Base-by-base conservation (phyloP, 2,888 invertebrate genomes). In the Aelia acuminata region DNA sequence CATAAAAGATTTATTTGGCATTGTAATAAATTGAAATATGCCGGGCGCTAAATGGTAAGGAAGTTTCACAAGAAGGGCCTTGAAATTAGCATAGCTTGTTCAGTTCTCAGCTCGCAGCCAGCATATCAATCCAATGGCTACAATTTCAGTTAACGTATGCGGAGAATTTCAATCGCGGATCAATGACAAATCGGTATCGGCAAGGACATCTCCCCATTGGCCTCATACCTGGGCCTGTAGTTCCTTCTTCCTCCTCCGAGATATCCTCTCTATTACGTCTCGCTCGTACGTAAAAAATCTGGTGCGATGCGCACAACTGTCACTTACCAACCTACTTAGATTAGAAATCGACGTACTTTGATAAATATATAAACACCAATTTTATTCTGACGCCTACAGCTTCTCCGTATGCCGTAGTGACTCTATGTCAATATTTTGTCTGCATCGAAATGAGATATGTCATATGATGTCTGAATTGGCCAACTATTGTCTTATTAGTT, bases 81-180 rank as follows among this genome's bases (percentile, higher is more conserved):
- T 70, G 63, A 18, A 18, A 70, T 70, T 70, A 70, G 31, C 63
- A 70, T 70, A 35, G 18, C 63, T 35, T 35, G 31, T 5, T 31
- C n/a, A n/a, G n/a, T n/a, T n/a, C n/a, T n/a, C 31, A 70, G 8
- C 35, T 70, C 18, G 20, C 63, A 70, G 5, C 63, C 7, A 31
- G 63, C 63, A 70, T 70, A 70, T 35, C 7, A 70, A 70, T 70
- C 63, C 63, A 20, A 57, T 35, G 63, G 31, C 35, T 70, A 70
- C 63, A 70, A 70, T 70, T 70, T 70, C 63, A 70, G 63, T 18
- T 70, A 70, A 70, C 31, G 35, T 70, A 70, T 70, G 63, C 63
- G 18, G 18, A 15, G 63, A 70, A 70, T 70, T 70, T 35, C 63
- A 70, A 70, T 35, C 63, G 63, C 26, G 0, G 18, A 70, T 70